Conservation (phyloP, 2,797 vertebrate genomes). For the Sebastes minor region DNA sequence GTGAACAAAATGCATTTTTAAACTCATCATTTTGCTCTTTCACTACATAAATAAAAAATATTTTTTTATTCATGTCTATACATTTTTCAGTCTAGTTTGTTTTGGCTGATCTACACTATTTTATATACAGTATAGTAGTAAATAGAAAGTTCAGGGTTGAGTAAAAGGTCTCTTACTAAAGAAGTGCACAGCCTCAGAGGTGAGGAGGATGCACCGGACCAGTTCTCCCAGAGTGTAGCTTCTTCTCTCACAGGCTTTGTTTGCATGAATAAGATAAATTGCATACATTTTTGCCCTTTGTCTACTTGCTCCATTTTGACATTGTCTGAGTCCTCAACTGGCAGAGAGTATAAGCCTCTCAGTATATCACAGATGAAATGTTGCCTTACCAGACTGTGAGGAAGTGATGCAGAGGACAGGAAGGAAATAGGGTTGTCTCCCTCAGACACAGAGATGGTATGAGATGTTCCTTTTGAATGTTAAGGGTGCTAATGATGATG, state of each 20-base stretch:
- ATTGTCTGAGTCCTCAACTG: constrained; percentile 27
- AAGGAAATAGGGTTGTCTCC: constrained; percentile 2
- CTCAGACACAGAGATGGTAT: neutral
- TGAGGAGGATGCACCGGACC: neutral
- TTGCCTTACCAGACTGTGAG: constrained; percentile 14
- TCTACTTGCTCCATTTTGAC: constrained; percentile 32
- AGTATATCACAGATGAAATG: constrained; percentile 22
- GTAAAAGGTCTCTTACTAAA: neutral
- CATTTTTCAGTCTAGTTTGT: neutral
- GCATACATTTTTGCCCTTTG: constrained; percentile 34
- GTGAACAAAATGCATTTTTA: neutral
- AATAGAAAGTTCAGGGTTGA: neutral
- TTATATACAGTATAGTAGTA: neutral
- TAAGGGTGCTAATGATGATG: neutral
- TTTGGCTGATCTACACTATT: neutral
- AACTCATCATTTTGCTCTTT: neutral
- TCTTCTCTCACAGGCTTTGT: constrained; percentile 19
- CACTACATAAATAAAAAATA: neutral
- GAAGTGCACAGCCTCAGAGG: neutral
- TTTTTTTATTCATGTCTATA: neutral
- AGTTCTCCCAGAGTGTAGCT: neutral
- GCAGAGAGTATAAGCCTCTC: constrained; percentile 18
- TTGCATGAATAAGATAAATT: constrained; percentile 47
- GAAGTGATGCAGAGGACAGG: constrained; percentile 11
- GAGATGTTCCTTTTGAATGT: neutral